These are phyloP conservation scores for Hemithea aestivaria DNA, from an alignment of 2,888 invertebrate genomes.

Conservation along the genomic window DNA sequence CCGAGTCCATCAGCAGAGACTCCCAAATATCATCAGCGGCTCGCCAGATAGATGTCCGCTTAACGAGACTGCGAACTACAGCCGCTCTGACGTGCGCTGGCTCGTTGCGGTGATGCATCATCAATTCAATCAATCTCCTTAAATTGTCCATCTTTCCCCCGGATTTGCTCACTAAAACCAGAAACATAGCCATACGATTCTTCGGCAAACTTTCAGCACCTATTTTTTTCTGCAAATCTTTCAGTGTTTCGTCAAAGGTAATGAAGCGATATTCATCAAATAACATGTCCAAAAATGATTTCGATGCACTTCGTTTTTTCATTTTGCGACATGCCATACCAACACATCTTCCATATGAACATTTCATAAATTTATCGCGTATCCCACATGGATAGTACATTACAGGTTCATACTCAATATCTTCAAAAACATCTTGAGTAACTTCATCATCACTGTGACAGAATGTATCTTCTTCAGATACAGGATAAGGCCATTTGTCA, in stretches of 20 bases:
- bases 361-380: no score
- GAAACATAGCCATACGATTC: slow-evolving; percentile 48
- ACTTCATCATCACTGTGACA: not conserved
- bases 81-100: slow-evolving; percentile 48
- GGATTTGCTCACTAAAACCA: slow-evolving; percentile 57
- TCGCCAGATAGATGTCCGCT: slow-evolving; percentile 49
- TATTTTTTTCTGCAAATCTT: slow-evolving; percentile 40
- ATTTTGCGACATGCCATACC: not conserved
- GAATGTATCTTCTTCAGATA: slow-evolving; percentile 16
- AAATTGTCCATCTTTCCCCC: slow-evolving; percentile 43
- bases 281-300: slow-evolving; percentile 40
- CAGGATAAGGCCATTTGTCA: slow-evolving; percentile 38
- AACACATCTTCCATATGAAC: no score
- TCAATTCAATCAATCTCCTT: slow-evolving; percentile 37
- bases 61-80: slow-evolving; percentile 50
- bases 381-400: no score
- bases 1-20: slow-evolving; percentile 43
- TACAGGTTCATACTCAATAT: not conserved
- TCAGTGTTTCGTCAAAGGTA: slow-evolving; percentile 43
- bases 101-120: slow-evolving; percentile 45
- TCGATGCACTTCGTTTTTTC: not conserved
- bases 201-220: slow-evolving; percentile 37
- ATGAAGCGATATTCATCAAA: slow-evolving; percentile 49
- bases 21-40: slow-evolving; percentile 41
- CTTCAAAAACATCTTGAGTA: not conserved